Conservation (phyloP, 1,140 invertebrate species). For the Penaeus japonicus region DNA sequence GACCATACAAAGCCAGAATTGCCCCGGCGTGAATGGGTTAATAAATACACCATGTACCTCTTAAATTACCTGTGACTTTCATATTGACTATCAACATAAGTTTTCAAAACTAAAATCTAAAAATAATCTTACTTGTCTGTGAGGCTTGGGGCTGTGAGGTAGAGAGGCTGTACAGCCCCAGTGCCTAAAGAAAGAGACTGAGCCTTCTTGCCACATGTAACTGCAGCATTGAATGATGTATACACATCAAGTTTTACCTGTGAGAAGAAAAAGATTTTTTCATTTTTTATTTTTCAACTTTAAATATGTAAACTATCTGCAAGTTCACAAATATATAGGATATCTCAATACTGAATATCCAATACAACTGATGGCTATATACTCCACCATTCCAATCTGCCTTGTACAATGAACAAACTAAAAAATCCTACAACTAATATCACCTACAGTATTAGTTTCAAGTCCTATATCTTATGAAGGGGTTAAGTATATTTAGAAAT, state of each 20-base stretch:
- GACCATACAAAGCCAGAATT: too few relatives aligned
- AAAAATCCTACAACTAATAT: too few relatives aligned
- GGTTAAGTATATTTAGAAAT: too few relatives aligned
- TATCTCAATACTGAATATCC: too few relatives aligned
- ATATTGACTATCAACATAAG: not conserved
- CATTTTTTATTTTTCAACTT: not conserved
- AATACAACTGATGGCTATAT: too few relatives aligned
- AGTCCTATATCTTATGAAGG: too few relatives aligned
- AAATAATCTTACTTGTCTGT: conserved; percentile 61
- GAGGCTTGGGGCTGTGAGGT: conserved; percentile 68
- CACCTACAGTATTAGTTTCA: too few relatives aligned
- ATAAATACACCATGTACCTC: not conserved
- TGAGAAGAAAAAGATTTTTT: conserved; percentile 60
- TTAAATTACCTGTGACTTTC: not conserved
- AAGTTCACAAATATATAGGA: not conserved
- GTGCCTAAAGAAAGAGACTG: conserved; percentile 44
- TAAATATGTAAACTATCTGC: not conserved
- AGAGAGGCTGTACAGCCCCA: conserved; percentile 60
- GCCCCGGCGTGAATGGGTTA: too few relatives aligned
- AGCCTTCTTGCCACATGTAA: conserved; percentile 55
- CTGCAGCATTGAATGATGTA: conserved; percentile 64
- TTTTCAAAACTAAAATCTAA: not conserved
- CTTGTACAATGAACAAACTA: too few relatives aligned
- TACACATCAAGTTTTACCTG: conserved; percentile 82
- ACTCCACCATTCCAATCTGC: too few relatives aligned